A percentile compares a stretch with the other conserved stretches of the same genome.
Evolutionary conservation across 30 jellyfish, hydroid and myxozoan genomes (phyloP).

Genomic region (Chironex yamaguchii): DNA sequence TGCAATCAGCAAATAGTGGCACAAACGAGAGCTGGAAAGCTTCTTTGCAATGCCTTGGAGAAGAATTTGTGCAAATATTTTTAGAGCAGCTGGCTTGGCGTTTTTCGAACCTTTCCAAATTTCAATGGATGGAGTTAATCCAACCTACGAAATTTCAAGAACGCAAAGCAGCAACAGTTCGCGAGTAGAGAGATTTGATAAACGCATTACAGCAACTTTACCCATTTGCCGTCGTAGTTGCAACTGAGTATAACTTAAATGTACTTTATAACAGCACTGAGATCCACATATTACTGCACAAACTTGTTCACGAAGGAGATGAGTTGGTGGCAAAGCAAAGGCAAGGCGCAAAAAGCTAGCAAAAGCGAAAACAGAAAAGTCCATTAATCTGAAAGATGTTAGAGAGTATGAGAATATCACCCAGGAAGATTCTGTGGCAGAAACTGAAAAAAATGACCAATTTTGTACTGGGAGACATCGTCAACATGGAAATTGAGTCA

Average conservation of each 20-base stretch:
- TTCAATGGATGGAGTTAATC: constrained; percentile 42
- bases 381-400: background rate
- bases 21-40: constrained; percentile 32
- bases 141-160: constrained; percentile 55
- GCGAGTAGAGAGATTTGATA: too few relatives aligned
- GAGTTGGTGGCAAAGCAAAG: background rate
- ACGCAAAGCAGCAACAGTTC: too few relatives aligned
- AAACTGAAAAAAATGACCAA: background rate
- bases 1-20: constrained; percentile 15
- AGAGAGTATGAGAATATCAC: too few relatives aligned
- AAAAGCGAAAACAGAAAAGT: too few relatives aligned
- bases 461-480: background rate
- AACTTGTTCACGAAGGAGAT: constrained; percentile 14
- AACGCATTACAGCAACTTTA: too few relatives aligned
- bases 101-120: constrained; percentile 18
- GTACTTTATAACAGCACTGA: constrained; percentile 2
- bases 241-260: constrained; percentile 19
- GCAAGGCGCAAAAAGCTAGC: background rate
- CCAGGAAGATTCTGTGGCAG: too few relatives aligned
- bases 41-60: background rate
- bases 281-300: constrained; percentile 2
- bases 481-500: background rate
- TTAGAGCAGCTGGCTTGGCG: constrained; percentile 53
- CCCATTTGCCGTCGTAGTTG: constrained; percentile 21
- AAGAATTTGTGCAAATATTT: constrained; percentile 5